phyloP scores from a whole-genome alignment of 23 tunicate genomes.

The Botrylloides violaceus region DNA sequence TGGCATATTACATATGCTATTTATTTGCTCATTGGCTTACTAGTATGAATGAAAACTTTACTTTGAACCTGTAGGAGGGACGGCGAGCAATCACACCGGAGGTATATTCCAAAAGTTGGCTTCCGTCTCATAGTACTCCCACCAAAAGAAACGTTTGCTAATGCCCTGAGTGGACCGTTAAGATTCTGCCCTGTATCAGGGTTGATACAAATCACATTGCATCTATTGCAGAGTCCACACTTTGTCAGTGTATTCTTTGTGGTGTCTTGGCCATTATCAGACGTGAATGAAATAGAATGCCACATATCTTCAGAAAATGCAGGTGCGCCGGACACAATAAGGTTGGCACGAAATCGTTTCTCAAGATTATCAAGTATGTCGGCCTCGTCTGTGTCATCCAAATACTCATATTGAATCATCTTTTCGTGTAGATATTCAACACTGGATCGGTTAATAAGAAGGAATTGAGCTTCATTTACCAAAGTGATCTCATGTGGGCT shows the following conservation, averaged over 20 bases:
- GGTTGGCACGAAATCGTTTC: constrained; percentile 54
- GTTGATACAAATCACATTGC: constrained; percentile 68
- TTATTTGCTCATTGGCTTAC: no score
- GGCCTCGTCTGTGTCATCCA: constrained; percentile 1
- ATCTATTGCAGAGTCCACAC: constrained; percentile 52
- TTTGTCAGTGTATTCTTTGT: not conserved
- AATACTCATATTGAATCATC: not conserved
- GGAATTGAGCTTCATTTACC: constrained; percentile 66
- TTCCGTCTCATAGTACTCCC: not conserved
- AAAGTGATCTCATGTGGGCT: constrained; percentile 15
- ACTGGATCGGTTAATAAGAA: constrained; percentile 34
- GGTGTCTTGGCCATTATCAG: not conserved
- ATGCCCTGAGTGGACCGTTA: constrained; percentile 39
- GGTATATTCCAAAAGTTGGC: constrained; percentile 12
- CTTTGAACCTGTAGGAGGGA: not conserved
- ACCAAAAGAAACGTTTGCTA: constrained; percentile 1
- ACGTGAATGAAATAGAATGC: constrained; percentile 8
- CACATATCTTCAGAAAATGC: constrained; percentile 68
- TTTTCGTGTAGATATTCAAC: constrained; percentile 26
- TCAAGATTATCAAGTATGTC: constrained; percentile 23
- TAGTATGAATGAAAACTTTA: not conserved
- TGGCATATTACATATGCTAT: no score
- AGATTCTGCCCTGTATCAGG: constrained; percentile 31
- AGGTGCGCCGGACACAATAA: constrained; percentile 37
- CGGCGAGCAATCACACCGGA: not conserved